Evolutionary conservation across 2,888 invertebrate species (phyloP).

Genomic region (Alviniconcha strummeri): DNA sequence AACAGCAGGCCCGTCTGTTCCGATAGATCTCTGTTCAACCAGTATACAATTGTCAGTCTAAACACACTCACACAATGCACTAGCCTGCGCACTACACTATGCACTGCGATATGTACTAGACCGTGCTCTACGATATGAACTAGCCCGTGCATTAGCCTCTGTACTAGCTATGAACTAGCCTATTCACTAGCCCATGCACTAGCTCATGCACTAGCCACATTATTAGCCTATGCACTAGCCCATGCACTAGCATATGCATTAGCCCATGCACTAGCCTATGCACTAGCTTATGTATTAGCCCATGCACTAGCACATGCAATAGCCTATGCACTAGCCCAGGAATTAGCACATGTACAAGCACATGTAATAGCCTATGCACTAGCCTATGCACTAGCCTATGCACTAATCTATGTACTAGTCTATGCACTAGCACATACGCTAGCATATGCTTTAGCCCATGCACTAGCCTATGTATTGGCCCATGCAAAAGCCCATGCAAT

Average conservation of each 20-base stretch:
- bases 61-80: neutral
- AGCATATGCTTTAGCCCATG: neutral
- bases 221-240: neutral
- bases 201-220: neutral
- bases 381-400: neutral
- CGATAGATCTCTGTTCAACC: constrained; percentile 26
- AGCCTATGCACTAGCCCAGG: neutral
- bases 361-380: neutral
- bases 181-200: neutral
- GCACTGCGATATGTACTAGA: too few species aligned
- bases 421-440: neutral
- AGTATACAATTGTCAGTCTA: too few species aligned
- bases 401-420: neutral
- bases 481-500: neutral
- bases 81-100: too few species aligned
- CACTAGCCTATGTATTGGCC: neutral
- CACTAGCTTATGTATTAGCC: neutral
- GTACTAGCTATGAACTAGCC: too few species aligned
- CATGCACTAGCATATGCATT: neutral
- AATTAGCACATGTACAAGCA: neutral
- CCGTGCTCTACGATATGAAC: too few species aligned
- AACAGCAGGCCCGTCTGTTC: constrained; percentile 13
- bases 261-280: neutral
- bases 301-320: neutral
- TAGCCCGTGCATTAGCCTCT: too few species aligned